Conservation (phyloP, 2,888 invertebrate genomes). For the Phalera bucephala region DNA sequence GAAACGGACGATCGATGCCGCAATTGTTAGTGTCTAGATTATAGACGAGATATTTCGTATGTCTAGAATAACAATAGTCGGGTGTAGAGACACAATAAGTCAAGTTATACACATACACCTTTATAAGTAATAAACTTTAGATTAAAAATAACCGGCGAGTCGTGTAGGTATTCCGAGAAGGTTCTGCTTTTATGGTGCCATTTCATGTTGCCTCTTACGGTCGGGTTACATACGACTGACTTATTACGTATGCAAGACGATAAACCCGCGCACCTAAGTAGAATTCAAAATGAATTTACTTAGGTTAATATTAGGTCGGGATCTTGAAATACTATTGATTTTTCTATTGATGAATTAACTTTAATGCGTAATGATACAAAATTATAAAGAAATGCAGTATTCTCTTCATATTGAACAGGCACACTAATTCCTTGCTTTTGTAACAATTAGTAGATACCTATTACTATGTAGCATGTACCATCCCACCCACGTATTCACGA, state of each 20-base stretch:
- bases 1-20: no score
- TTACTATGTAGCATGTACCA: no score
- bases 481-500: no score
- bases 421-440: no score
- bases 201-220: conserved; percentile 46
- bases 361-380: no score
- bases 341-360: conserved; percentile 7
- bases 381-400: no score
- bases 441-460: no score
- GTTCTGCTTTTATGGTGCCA: conserved; percentile 42
- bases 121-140: conserved; percentile 7
- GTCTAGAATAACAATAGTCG: conserved; percentile 4
- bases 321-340: conserved; percentile 19
- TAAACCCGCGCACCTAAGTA: conserved; percentile 31
- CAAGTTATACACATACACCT: no score
- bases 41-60: neutral
- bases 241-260: conserved; percentile 48
- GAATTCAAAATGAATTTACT: conserved; percentile 47
- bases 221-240: conserved; percentile 38
- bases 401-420: no score
- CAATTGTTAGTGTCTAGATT: no score
- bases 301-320: conserved; percentile 33
- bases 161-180: conserved; percentile 37
- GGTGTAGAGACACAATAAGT: conserved; percentile 4
- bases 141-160: conserved; percentile 22